Evolutionary conservation across 1,140 invertebrate genomes (phyloP).

Genomic region (Lucilia sericata): DNA sequence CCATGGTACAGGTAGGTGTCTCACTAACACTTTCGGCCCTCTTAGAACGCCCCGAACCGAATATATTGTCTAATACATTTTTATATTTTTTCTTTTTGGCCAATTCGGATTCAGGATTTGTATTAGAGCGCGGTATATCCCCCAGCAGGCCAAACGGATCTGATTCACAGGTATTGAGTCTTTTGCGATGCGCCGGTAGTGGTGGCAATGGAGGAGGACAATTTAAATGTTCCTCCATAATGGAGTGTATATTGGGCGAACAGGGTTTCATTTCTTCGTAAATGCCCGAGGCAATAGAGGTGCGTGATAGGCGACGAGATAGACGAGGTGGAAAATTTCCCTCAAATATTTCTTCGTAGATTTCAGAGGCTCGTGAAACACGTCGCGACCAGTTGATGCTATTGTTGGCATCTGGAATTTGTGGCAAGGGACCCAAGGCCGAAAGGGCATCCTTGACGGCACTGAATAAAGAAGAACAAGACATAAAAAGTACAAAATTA

Average conservation of each 20-base stretch:
- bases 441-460: conserved; percentile 13
- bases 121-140: conserved; percentile 60
- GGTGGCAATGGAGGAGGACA: conserved; percentile 59
- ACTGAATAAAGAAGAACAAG: neutral
- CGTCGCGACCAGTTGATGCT: conserved; percentile 52
- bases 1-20: conserved; percentile 46
- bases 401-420: conserved; percentile 56
- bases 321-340: conserved; percentile 51
- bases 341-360: conserved; percentile 66
- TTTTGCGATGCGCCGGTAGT: conserved; percentile 57
- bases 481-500: too few relatives aligned
- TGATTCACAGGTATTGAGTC: conserved; percentile 61
- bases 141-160: conserved; percentile 35
- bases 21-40: conserved; percentile 58
- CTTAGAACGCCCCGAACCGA: conserved; percentile 55
- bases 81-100: conserved; percentile 66
- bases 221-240: conserved; percentile 51
- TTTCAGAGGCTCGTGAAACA: conserved; percentile 58
- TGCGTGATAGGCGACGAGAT: conserved; percentile 52
- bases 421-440: conserved; percentile 57
- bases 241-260: conserved; percentile 43
- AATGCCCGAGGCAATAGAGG: conserved; percentile 64
- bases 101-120: conserved; percentile 64
- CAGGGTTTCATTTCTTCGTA: conserved; percentile 66
- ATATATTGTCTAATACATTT: conserved; percentile 61